Base-by-base conservation (phyloP, 2,888 invertebrate species). In the Crocallis elinguaria region DNA sequence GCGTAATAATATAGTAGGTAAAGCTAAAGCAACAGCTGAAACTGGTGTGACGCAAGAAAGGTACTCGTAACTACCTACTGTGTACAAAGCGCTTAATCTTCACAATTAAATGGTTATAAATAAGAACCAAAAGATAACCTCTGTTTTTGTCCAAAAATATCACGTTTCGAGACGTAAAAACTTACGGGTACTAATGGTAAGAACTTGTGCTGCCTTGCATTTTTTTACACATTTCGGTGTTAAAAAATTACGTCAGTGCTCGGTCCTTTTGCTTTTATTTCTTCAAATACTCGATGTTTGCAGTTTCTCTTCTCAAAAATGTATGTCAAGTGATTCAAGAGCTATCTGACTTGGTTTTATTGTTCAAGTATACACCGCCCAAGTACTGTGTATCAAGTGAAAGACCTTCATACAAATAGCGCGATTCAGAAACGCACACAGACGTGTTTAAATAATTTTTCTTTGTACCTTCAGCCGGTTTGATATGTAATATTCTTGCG, bases 321-420 rank as follows among this genome's bases (percentile, higher is more conserved):
- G 82, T 88, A 64, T 88, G 87, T 88, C 88, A 88, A 88, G 88
- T 79, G 68, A 74, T 77, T 75, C 82, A 75, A 77, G 80, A 73
- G 77, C 71, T 74, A 76, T 78, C 71, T 66, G 59, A 74, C 71
- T 79, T 71, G 77, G 59, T 84, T 86, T 86, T 87, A 86, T 84
- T 85, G 84, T 84, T 81, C 82, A 75, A 82, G 80, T 83, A 66
- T 62, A 64, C 60, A 62, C 66, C n/a, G 25, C 42, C 36, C 25
- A 38, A 32, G 37, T n/a, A 8, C 16, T 14, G 12, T 38, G 17
- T 5, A 23, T 9, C 62, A 66, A 70, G 68, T 71, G 5, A n/a
- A 17, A 7, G 0, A 43, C 13, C 16, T 50, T 17, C 16, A 29
- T 30, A 21, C 19, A 32, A 11, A 14, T 25, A 19, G 16, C 9